Evolutionary conservation across 2,888 invertebrate species (phyloP), one percentile per base, ranked within the genome.

Genomic region (Xestia rhomboidea): DNA sequence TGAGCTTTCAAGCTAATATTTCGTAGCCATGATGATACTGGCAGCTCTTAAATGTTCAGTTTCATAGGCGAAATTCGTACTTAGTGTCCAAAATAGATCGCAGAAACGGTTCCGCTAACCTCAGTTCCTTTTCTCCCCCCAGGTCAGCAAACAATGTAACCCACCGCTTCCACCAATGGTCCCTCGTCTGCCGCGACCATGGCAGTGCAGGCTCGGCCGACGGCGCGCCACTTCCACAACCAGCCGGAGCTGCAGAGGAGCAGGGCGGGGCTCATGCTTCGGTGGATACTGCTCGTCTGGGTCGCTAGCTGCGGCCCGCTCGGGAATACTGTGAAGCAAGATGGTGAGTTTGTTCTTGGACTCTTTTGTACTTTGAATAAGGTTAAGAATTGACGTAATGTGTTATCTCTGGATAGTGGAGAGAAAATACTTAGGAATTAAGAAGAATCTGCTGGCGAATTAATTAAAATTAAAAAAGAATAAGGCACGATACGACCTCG

Each of bases 311-410:
- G 95, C 85, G 95, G 95, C 27, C 96, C 96, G 0, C 88, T 95
- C 4, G 96, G 96, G 51, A 95, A 96, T 86, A 96, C 96, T 18
- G 95, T 95, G 69, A 96, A 96, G 85, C 96, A 96, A 90, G 96
- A 96, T 92, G 96, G 96, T 96, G 69, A 95, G 96, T 93, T 93
- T 54, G n/a, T n/a, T 51, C 1, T 46, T 24, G 27, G 49, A 49
- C 49, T 27, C 5, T 66, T 24, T 24, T 27, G 0, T 13, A 4
- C n/a, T 44, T 72, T 46, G 0, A 71, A 46, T 38, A 13, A 27
- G 18, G 7, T 73, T 11, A 0, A 11, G 0, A 38, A 24, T 49
- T 72, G 8, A 6, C 21, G 13, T n/a, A 24, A 11, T 41, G 3
- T 41, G 6, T 21, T 57, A 7, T 18, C 24, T n/a, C 6, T 57